Base-by-base conservation (phyloP, 2,113 vertebrate genomes). In the Colossoma macropomum region DNA sequence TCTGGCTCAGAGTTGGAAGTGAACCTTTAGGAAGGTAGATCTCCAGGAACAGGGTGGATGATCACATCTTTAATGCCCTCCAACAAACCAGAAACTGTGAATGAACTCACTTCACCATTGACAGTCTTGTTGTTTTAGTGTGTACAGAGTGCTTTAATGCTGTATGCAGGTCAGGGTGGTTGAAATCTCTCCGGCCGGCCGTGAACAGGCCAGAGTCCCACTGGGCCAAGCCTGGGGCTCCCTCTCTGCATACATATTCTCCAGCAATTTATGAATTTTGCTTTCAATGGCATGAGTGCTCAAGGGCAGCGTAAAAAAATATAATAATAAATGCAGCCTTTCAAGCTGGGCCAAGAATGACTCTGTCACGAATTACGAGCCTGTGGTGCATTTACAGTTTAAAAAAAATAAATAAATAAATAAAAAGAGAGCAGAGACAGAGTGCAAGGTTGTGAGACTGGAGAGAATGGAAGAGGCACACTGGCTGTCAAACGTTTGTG, bases 291-390 rank as follows among this genome's bases (percentile, higher is more conserved):
- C 87, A 88, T 73, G 81, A 84, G 85, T 66, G 88, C 93, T 90
- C 89, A 88, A 90, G 90, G 92, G 93, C 90, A 92, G 88, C 76
- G 86, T 87, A 85, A 91, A 90, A 89, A 84, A 76, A n/a, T n/a
- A 85, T 66, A 74, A 41, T 84, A 77, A 88, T 75, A 16, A 56
- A 34, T 69, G 87, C 85, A 83, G 80, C 82, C 93, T 93, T 94
- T 92, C 78, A 95, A 93, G 93, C 88, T 81, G 28, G 34, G 94
- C 95, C 96, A 96, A 95, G 92, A 95, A 92, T 87, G 80, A 88
- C 86, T 87, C 91, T 92, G 94, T 93, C 93, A 93, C 50, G 88
- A 93, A 94, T 92, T 89, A 93, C 84, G 89, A 93, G 90, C 87
- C 81, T 90, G 93, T 76, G 89, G 90, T 83, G 85, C 90, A 91